These are phyloP conservation scores for Lepilemur ruficaudatus DNA, from an alignment of 2,797 vertebrate genomes.

Conservation along the genomic window DNA sequence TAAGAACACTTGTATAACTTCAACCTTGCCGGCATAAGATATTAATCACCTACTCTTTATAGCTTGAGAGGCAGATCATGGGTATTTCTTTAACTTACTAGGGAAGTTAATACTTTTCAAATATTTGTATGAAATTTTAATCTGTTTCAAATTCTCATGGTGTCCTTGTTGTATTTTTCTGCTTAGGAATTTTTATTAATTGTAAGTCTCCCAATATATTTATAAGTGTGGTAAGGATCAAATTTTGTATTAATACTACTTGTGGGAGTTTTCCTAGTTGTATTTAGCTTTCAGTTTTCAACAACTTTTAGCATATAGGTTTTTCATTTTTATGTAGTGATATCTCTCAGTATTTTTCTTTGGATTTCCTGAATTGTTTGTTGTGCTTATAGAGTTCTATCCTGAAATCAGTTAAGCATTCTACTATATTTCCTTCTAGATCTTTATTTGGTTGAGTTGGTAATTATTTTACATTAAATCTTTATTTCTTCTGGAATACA, in stretches of 20 bases:
- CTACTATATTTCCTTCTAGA: background rate
- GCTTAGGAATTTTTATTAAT: conserved; percentile 20
- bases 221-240: background rate
- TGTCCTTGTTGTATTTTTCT: background rate
- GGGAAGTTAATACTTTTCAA: background rate
- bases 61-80: background rate
- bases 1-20: background rate
- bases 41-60: background rate
- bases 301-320: background rate
- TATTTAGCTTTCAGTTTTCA: conserved; percentile 43
- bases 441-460: background rate
- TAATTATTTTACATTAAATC: conserved; percentile 44
- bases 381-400: background rate
- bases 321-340: conserved; percentile 25
- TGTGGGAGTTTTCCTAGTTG: background rate
- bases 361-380: background rate
- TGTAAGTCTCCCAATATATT: background rate
- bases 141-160: background rate
- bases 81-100: background rate
- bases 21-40: background rate
- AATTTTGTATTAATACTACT: background rate
- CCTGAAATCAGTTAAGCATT: background rate
- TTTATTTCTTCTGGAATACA: conserved; percentile 16
- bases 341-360: background rate
- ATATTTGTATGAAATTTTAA: background rate